phyloP scores from a whole-genome alignment of 2,113 vertebrate species.

The Cettia cetti region DNA sequence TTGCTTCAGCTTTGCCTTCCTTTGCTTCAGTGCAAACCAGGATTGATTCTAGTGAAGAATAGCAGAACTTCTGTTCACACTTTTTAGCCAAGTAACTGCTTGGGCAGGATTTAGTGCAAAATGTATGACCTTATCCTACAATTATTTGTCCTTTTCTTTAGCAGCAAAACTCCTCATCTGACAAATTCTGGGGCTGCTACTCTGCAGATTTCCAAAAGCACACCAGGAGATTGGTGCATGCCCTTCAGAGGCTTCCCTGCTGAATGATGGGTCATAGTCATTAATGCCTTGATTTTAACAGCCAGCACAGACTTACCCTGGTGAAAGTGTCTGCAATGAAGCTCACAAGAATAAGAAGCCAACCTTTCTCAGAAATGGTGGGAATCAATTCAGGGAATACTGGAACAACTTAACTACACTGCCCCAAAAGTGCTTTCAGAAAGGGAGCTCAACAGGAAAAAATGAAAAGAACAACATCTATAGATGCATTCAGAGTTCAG shows the following conservation, averaged over 20 bases:
- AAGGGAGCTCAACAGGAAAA: neutral
- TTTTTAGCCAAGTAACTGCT: neutral
- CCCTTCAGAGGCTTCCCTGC: neutral
- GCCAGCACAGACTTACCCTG: neutral
- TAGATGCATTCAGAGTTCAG: neutral
- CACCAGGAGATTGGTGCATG: neutral
- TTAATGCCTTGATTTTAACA: neutral
- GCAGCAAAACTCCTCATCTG: neutral
- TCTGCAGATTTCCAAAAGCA: neutral
- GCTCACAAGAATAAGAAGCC: neutral
- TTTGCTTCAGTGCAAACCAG: neutral
- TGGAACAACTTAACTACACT: neutral
- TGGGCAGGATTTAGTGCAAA: neutral
- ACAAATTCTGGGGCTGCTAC: neutral
- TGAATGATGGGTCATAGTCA: neutral
- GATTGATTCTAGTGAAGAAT: neutral
- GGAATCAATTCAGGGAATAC: neutral
- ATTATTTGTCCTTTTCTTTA: neutral
- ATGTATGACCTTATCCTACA: neutral
- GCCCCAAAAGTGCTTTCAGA: neutral
- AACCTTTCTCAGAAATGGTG: neutral
- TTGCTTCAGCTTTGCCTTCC: neutral
- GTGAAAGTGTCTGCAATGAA: accelerated
- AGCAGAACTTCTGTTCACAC: neutral
- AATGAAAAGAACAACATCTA: neutral